phyloP scores from a whole-genome alignment of 2,113 vertebrate genomes.

The Podarcis cretensis region DNA sequence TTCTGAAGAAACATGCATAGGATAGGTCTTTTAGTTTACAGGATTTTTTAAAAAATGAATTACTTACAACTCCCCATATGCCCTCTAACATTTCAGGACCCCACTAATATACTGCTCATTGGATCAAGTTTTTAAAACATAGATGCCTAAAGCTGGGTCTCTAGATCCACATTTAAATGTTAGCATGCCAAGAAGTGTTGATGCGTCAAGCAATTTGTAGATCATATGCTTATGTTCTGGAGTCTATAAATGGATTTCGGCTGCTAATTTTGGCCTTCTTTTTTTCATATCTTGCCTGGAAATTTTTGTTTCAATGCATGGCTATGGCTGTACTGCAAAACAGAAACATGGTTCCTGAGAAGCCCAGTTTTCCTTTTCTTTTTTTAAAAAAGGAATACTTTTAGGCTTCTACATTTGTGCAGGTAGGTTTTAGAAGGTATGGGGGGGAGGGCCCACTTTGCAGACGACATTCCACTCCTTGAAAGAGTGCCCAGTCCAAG shows the following conservation, averaged over 20 bases:
- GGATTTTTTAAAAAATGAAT: neutral
- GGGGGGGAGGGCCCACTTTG: neutral
- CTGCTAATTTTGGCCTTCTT: constrained; percentile 54
- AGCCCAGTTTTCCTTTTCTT: neutral
- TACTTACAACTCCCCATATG: neutral
- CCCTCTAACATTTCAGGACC: neutral
- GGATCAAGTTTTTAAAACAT: neutral
- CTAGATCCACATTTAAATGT: neutral
- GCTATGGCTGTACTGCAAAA: constrained; percentile 35
- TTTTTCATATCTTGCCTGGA: constrained; percentile 56
- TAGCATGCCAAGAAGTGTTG: neutral
- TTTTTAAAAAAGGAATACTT: neutral
- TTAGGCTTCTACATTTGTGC: neutral
- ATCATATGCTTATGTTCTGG: neutral
- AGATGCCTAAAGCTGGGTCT: neutral
- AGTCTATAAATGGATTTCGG: constrained; percentile 45
- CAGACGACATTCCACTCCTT: neutral
- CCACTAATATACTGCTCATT: neutral
- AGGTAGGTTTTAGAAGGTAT: neutral
- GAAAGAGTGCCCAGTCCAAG: neutral
- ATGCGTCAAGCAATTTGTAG: neutral
- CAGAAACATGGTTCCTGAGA: constrained; percentile 4
- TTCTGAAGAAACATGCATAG: too few relatives aligned
- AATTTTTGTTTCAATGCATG: constrained; percentile 63
- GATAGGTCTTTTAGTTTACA: neutral